phyloP scores from a whole-genome alignment of 2,113 vertebrate species.

The Pyxicephalus adspersus region DNA sequence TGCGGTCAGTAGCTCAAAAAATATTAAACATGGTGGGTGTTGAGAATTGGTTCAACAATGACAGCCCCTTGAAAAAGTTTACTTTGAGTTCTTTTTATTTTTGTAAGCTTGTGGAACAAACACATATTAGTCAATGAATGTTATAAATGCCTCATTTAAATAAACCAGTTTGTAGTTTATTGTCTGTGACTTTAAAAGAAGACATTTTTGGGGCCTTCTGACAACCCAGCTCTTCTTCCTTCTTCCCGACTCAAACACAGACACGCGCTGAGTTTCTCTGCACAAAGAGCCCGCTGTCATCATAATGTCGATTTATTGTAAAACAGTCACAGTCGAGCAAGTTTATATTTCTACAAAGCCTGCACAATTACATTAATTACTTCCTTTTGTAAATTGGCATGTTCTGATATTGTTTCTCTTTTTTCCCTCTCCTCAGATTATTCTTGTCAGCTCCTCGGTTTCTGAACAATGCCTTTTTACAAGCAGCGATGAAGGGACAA shows the following conservation, averaged over 20 bases:
- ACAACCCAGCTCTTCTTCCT: background rate
- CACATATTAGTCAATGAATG: too few species aligned
- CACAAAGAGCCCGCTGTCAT: background rate
- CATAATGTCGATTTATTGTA: background rate
- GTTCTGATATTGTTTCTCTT: constrained; percentile 9
- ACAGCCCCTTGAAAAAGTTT: too few species aligned
- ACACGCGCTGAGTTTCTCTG: background rate
- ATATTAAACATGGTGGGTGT: too few species aligned
- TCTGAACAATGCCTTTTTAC: constrained; percentile 92
- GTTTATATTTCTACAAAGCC: background rate
- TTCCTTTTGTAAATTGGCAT: constrained; percentile 18
- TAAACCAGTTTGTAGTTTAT: too few species aligned
- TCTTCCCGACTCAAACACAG: background rate
- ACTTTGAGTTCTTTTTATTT: too few species aligned
- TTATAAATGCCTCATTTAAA: too few species aligned
- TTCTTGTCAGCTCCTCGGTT: constrained; percentile 90
- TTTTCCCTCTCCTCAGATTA: constrained; percentile 78
- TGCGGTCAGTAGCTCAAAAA: too few species aligned
- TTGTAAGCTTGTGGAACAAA: too few species aligned
- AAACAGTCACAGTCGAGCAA: constrained; percentile 16
- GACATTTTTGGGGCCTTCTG: too few species aligned
- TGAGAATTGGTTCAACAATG: too few species aligned
- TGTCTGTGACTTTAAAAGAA: too few species aligned
- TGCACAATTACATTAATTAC: constrained; percentile 1
- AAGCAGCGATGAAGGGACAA: constrained; percentile 89